Evolutionary conservation across 2,888 invertebrate genomes (phyloP).

Genomic region (Matsumyia berberina): DNA sequence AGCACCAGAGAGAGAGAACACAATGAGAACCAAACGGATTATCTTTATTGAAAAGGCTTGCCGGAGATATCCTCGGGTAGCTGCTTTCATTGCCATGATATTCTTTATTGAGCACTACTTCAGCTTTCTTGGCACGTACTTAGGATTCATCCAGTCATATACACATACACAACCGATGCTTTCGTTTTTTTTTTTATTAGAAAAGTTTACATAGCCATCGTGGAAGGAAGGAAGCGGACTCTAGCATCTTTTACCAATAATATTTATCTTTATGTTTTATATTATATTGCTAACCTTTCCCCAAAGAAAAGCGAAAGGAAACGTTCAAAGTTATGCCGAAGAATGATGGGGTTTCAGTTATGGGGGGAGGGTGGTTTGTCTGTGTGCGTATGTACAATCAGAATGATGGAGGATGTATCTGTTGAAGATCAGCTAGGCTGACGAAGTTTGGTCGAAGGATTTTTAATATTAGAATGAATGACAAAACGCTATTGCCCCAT

Average conservation of each 20-base stretch:
- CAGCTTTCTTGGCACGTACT: constrained; percentile 76
- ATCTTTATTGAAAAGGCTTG: constrained; percentile 75
- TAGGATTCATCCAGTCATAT: constrained; percentile 52
- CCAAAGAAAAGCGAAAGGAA: constrained; percentile 26
- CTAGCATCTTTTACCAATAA: constrained; percentile 74
- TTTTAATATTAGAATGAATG: constrained; percentile 74
- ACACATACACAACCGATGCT: constrained; percentile 46
- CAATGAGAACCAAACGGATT: constrained; percentile 70
- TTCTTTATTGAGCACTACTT: constrained; percentile 73
- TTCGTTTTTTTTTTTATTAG: constrained; percentile 60
- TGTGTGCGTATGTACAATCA: constrained; percentile 17
- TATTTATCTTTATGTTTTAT: constrained; percentile 72
- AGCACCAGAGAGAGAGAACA: constrained; percentile 23
- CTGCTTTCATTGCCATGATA: constrained; percentile 63
- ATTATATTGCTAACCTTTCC: constrained; percentile 72
- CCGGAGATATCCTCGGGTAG: constrained; percentile 60
- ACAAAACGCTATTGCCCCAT: constrained; percentile 69
- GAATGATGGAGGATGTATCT: constrained; percentile 57
- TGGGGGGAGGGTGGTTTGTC: not conserved
- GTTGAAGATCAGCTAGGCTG: constrained; percentile 67
- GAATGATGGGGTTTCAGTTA: constrained; percentile 21
- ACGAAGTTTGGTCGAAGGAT: constrained; percentile 57
- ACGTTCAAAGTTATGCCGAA: constrained; percentile 36
- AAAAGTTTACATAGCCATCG: constrained; percentile 64
- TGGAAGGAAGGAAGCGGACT: constrained; percentile 43